Conservation (phyloP, 2,113 vertebrate genomes). For the Crotophaga sulcirostris region DNA sequence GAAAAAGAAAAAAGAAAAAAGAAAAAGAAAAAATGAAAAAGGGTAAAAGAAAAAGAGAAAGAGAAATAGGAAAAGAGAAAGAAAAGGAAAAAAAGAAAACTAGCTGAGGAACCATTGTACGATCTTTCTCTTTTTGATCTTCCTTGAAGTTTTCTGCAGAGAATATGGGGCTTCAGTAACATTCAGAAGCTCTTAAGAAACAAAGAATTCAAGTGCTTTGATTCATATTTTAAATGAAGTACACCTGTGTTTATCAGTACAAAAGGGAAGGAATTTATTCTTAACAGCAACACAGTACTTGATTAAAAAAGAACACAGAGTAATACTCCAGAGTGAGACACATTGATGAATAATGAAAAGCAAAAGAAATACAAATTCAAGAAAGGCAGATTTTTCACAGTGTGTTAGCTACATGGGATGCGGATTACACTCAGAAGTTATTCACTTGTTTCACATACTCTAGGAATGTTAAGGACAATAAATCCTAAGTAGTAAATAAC, state of each 20-base stretch:
- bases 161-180: neutral
- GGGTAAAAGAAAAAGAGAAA: neutral
- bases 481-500: neutral
- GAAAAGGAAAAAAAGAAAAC: neutral
- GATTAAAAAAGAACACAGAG: neutral
- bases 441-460: neutral
- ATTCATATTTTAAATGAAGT: slow-evolving; percentile 5
- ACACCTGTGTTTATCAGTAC: neutral
- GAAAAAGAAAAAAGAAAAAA: neutral
- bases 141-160: neutral
- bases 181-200: neutral
- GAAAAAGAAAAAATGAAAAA: neutral
- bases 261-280: neutral
- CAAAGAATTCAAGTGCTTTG: neutral
- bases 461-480: neutral
- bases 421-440: neutral
- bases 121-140: neutral
- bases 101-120: neutral
- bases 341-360: neutral
- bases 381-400: neutral
- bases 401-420: neutral
- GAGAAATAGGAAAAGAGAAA: neutral
- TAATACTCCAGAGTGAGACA: neutral
- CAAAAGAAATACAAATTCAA: neutral
- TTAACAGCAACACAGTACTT: neutral